phyloP scores from a whole-genome alignment of 1,140 invertebrate genomes.

The Drosophila persimilis region DNA sequence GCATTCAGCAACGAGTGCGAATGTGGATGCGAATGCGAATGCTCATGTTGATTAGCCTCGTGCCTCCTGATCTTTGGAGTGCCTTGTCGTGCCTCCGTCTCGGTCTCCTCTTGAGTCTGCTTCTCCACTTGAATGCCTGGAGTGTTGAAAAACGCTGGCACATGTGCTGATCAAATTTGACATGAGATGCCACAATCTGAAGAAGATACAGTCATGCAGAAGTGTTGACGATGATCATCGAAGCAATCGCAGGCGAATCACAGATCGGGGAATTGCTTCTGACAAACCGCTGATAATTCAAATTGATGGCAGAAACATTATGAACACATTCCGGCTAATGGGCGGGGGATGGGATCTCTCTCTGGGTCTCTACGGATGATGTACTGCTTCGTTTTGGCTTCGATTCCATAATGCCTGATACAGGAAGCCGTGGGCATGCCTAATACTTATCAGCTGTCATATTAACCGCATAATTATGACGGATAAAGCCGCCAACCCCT shows the following conservation, averaged over 20 bases:
- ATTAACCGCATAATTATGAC: constrained; percentile 49
- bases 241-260: constrained; percentile 2
- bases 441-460: constrained; percentile 41
- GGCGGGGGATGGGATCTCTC: not conserved
- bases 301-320: constrained; percentile 5
- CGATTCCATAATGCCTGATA: constrained; percentile 11
- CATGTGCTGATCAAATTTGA: constrained; percentile 40
- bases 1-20: constrained; percentile 24
- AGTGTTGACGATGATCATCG: constrained; percentile 10
- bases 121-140: constrained; percentile 11
- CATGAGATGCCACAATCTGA: constrained; percentile 12
- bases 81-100: not conserved
- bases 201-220: constrained; percentile 1
- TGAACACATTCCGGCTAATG: constrained; percentile 1
- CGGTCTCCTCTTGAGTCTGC: constrained; percentile 5
- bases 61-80: constrained; percentile 5
- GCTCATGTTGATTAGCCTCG: constrained; percentile 49
- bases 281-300: constrained; percentile 9
- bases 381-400: constrained; percentile 3
- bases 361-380: constrained; percentile 1
- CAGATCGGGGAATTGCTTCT: not conserved
- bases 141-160: constrained; percentile 55
- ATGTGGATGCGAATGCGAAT: constrained; percentile 10
- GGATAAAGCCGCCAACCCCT: constrained; percentile 29
- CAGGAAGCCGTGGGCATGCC: constrained; percentile 15